Percentiles rank a stretch among this genome's conserved stretches.
Conservation (phyloP, 1,140 invertebrate species). For the Magallana angulata region DNA sequence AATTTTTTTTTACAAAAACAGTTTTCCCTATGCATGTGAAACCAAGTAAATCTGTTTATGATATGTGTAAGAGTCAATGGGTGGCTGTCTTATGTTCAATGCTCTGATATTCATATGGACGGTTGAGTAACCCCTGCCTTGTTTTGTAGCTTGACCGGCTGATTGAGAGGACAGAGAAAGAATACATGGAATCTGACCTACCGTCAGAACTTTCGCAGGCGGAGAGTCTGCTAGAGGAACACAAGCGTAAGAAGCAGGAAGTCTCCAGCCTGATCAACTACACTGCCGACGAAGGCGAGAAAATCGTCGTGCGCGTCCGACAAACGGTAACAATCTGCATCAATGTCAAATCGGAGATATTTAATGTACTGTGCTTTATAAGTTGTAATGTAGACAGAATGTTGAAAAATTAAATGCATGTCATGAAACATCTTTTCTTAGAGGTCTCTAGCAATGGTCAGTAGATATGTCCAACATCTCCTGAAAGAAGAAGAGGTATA, state of each 20-base stretch:
- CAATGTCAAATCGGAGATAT: too few species aligned
- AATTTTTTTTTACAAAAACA: too few species aligned
- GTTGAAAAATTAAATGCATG: too few species aligned
- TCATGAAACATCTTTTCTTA: background rate
- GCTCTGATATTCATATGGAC: too few species aligned
- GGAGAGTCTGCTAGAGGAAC: slow-evolving; percentile 82
- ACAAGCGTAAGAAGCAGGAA: slow-evolving; percentile 83
- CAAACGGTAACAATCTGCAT: slow-evolving; percentile 81
- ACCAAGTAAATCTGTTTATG: background rate
- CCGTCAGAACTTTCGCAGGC: slow-evolving; percentile 80
- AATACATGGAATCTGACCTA: slow-evolving; percentile 78
- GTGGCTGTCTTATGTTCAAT: too few species aligned
- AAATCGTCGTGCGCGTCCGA: slow-evolving; percentile 84
- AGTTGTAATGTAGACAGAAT: too few species aligned
- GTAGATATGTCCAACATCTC: slow-evolving; percentile 14
- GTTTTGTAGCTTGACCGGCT: slow-evolving; percentile 81
- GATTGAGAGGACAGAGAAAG: slow-evolving; percentile 80
- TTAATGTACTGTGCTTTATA: too few species aligned
- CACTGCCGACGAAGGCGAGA: slow-evolving; percentile 83
- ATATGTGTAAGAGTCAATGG: too few species aligned
- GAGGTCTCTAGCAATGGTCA: background rate
- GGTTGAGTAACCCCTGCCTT: background rate
- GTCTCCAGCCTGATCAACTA: slow-evolving; percentile 84
- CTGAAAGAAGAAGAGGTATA: slow-evolving; percentile 20
- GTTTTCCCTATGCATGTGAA: background rate